phyloP scores from a whole-genome alignment of 35 echinoderm and acorn worm species.

The Lytechinus pictus region DNA sequence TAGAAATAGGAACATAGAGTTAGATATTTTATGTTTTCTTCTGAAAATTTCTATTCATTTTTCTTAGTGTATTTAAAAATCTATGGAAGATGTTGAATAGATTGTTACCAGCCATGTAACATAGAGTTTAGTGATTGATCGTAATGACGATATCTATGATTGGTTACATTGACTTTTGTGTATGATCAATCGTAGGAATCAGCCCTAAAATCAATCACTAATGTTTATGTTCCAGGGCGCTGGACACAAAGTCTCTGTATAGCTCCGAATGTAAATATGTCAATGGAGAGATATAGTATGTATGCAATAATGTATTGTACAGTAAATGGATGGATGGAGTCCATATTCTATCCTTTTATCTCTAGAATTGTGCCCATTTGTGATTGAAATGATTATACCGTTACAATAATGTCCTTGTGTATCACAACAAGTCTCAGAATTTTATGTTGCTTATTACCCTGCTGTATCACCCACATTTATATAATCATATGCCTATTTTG shows the following conservation, averaged over 20 bases:
- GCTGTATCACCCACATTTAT: neutral
- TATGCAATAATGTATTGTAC: slow-evolving; percentile 55
- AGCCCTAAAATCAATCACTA: no score
- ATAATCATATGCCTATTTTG: neutral
- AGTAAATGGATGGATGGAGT: slow-evolving; percentile 3
- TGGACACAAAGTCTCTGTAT: slow-evolving; percentile 24
- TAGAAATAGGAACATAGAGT: neutral
- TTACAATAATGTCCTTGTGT: neutral
- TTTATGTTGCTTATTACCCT: neutral
- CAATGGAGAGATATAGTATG: slow-evolving; percentile 45
- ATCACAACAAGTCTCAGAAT: neutral
- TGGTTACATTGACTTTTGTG: no score
- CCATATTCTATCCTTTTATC: slow-evolving; percentile 3
- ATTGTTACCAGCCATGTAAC: neutral
- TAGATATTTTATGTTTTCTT: slow-evolving; percentile 1
- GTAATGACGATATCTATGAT: no score
- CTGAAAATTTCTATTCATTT: neutral
- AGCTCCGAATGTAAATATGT: slow-evolving; percentile 46
- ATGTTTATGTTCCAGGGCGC: no score
- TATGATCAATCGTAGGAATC: no score
- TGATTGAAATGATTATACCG: neutral
- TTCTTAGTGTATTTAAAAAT: neutral
- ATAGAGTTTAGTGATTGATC: no score
- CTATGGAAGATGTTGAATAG: neutral
- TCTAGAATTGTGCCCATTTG: neutral